Conservation (phyloP, 37 sponge, comb jelly and placozoan genomes). For the Beroe forskalii region DNA sequence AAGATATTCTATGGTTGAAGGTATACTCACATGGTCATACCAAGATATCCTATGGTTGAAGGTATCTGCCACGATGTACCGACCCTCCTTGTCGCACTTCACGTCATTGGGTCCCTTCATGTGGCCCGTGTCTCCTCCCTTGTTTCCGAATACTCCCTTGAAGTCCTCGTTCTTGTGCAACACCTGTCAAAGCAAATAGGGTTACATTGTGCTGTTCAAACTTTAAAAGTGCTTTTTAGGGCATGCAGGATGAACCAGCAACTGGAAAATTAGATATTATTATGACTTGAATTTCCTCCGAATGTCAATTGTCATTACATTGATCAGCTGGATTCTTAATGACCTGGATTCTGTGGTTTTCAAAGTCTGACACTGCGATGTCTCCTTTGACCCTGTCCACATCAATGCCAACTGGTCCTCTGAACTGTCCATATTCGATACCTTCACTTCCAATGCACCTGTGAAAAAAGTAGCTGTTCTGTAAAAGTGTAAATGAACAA, state of each 20-base stretch:
- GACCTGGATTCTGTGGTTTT: slow-evolving; percentile 57
- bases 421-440: not conserved
- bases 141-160: slow-evolving; percentile 14
- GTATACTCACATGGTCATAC: slow-evolving; percentile 56
- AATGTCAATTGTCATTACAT: no score
- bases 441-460: slow-evolving; percentile 47
- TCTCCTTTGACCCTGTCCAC: not conserved
- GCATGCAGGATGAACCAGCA: no score
- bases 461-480: no score
- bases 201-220: no score
- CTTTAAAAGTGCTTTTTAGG: no score
- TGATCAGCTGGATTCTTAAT: no score
- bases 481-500: no score
- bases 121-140: not conserved
- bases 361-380: slow-evolving; percentile 43
- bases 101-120: slow-evolving; percentile 63
- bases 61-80: slow-evolving; percentile 49
- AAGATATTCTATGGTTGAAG: no score
- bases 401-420: slow-evolving; percentile 43
- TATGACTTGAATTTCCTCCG: no score
- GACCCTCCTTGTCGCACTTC: slow-evolving; percentile 45
- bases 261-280: no score
- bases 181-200: slow-evolving; percentile 15
- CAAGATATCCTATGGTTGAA: slow-evolving; percentile 64
- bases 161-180: slow-evolving; percentile 21